These are phyloP conservation scores for Candoia aspera DNA, from an alignment of 2,113 vertebrate genomes.

Conservation along the genomic window DNA sequence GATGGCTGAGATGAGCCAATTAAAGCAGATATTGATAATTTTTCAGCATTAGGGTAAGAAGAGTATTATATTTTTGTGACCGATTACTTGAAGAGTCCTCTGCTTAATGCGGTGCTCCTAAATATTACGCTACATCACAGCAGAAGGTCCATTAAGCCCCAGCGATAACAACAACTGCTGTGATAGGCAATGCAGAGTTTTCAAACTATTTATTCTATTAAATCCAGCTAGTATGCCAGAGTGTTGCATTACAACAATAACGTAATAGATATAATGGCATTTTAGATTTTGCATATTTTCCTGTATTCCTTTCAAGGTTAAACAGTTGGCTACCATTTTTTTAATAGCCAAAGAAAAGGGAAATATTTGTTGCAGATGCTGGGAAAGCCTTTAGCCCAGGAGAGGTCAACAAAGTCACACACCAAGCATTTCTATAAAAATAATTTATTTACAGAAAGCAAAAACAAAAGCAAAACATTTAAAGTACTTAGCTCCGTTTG, in stretches of 20 bases:
- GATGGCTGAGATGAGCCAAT: not conserved
- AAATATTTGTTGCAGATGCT: not conserved
- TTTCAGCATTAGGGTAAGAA: conserved; percentile 36
- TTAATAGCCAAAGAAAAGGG: not conserved
- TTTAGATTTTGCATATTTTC: rapidly evolving
- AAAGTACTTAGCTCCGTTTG: too few species aligned
- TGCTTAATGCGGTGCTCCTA: conserved; percentile 47
- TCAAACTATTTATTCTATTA: conserved; percentile 29
- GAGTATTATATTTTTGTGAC: conserved; percentile 21
- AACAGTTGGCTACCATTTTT: not conserved
- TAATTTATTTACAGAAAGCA: too few species aligned
- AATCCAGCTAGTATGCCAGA: not conserved
- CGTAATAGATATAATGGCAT: conserved; percentile 28
- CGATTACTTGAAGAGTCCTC: conserved; percentile 42
- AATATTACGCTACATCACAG: conserved; percentile 16
- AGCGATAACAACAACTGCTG: conserved; percentile 13
- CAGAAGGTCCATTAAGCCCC: conserved; percentile 22
- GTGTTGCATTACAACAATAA: conserved; percentile 20
- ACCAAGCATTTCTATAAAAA: too few species aligned
- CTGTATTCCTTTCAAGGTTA: conserved; percentile 8
- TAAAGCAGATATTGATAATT: conserved; percentile 18
- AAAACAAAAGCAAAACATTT: too few species aligned
- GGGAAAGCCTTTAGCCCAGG: too few species aligned
- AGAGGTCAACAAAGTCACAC: too few species aligned
- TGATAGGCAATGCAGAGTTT: conserved; percentile 27